Evolutionary conservation across 2,888 invertebrate genomes (phyloP).

Genomic region (Callyntrura guangdongensis): DNA sequence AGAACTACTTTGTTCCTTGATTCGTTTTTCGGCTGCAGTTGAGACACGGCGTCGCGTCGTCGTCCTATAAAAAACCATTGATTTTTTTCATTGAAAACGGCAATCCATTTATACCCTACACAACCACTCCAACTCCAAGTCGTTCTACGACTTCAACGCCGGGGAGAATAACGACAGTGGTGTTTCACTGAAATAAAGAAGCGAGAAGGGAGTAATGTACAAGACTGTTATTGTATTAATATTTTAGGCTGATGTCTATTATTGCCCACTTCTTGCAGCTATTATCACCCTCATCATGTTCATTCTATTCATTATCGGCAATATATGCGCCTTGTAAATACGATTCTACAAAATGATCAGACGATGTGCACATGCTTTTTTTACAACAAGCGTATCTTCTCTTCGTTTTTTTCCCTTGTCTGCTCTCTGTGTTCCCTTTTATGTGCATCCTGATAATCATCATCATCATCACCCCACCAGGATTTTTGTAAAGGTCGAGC

Average conservation of each 20-base stretch:
- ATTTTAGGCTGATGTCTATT: background rate
- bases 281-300: conserved; percentile 11
- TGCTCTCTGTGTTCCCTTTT: conserved; percentile 59
- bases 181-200: too few relatives aligned
- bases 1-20: background rate
- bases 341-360: conserved; percentile 33
- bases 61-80: conserved; percentile 13
- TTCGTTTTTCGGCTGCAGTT: background rate
- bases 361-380: background rate
- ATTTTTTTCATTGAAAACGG: conserved; percentile 30
- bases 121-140: too few relatives aligned
- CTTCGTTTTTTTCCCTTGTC: background rate
- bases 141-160: too few relatives aligned
- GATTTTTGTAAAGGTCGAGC: too few relatives aligned
- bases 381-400: background rate
- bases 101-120: too few relatives aligned
- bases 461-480: background rate
- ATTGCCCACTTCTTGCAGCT: background rate
- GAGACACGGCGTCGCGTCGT: too few relatives aligned
- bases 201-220: background rate
- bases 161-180: too few relatives aligned
- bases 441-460: conserved; percentile 45
- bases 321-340: conserved; percentile 12
- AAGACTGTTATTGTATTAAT: background rate
- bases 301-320: background rate